phyloP scores from a whole-genome alignment of 2,888 invertebrate species.

The Melangyna quadrimaculata region DNA sequence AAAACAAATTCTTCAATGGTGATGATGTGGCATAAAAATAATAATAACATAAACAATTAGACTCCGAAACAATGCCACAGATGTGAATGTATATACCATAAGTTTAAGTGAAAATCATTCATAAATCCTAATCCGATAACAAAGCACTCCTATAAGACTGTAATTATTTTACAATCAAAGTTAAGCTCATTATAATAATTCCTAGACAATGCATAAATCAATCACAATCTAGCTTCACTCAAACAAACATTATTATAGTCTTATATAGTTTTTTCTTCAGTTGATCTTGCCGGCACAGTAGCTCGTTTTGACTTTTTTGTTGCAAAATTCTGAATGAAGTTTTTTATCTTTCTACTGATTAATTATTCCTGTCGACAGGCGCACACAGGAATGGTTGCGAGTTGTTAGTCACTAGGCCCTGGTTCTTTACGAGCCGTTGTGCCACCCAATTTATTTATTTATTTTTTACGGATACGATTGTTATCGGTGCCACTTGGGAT shows the following conservation, averaged over 20 bases:
- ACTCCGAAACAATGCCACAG: background rate
- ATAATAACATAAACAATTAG: background rate
- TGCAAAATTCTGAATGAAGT: background rate
- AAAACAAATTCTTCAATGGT: background rate
- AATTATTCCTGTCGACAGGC: no score
- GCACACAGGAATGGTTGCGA: no score
- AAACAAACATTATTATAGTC: background rate
- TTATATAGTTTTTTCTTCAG: background rate
- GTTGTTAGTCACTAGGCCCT: no score
- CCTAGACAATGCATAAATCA: slow-evolving; percentile 25
- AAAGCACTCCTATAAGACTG: slow-evolving; percentile 5
- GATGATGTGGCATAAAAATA: background rate
- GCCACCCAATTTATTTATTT: no score
- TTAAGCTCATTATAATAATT: slow-evolving; percentile 24
- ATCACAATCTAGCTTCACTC: background rate
- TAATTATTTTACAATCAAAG: slow-evolving; percentile 13
- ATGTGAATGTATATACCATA: background rate
- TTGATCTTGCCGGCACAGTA: background rate
- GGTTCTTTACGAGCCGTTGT: no score
- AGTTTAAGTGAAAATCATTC: slow-evolving; percentile 4
- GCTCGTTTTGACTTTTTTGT: background rate
- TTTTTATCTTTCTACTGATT: no score
- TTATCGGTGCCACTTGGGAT: no score
- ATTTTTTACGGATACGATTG: no score
- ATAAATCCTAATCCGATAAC: slow-evolving; percentile 8